Base-by-base conservation (phyloP, 2,113 vertebrate species). In the Turnix velox region DNA sequence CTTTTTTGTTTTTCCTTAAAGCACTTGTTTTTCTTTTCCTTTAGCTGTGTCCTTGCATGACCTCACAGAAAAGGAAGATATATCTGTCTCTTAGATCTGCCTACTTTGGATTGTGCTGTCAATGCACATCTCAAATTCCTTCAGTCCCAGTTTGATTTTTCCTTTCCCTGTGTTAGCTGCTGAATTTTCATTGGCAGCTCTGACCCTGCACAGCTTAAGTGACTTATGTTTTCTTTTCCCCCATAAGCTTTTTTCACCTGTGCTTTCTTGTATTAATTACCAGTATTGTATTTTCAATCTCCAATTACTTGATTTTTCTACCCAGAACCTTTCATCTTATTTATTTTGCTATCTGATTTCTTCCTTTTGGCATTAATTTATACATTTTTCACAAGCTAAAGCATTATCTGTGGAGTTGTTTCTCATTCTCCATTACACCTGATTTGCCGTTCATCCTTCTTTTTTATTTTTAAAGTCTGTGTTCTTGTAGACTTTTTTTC, bases 161-260 rank as follows among this genome's bases (percentile, higher is more conserved):
- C 42, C 78, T 95, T 85, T 87, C 67, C 48, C 66, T 76, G 30
- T 88, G 66, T 77, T 85, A 92, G 67, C 66, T 91, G 35, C 66
- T 87, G 75, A 94, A 91, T 92, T 95, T 90, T 95, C 62, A 93
- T 75, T 84, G 88, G 62, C 62, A 43, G n/a, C 31, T 93, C 66
- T 87, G 52, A 69, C 35, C 87, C 77, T 89, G 77, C 87, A 75
- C 65, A 87, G 89, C 84, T 92, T 94, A 81, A 94, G 43, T 78
- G 61, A 91, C 69, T 92, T 90, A 46, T 28, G 43, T 28, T 52
- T 92, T 92, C 51, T 76, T 88, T 94, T 66, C 55, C 25, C 30
- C n/a, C 58, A 18, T 52, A 92, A 84, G 48, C 1, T 45, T 73
- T 87, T 72, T 92, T 67, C 65, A 94, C 73, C 57, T 72, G 27